Conservation (phyloP, 2,888 invertebrate genomes). For the Rotaria sp. region DNA sequence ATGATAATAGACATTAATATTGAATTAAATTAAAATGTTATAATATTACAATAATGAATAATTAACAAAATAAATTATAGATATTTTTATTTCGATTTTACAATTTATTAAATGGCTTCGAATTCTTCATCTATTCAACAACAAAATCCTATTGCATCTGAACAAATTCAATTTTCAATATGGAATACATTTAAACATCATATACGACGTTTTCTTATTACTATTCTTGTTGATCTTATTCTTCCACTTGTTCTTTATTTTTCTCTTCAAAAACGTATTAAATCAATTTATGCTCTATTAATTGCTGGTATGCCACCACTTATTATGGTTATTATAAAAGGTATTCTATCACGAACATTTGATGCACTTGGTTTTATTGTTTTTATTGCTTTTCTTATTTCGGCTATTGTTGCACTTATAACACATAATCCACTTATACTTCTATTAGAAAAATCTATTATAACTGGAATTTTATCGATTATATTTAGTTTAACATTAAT, state of each 20-base stretch:
- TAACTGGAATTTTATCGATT: neutral
- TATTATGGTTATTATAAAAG: conserved; percentile 14
- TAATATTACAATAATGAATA: no score
- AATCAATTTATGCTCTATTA: neutral
- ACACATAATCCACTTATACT: neutral
- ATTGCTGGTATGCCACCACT: neutral
- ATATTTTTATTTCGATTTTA: no score
- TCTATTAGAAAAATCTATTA: neutral
- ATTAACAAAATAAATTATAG: no score
- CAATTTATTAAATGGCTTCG: no score
- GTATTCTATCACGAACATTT: neutral
- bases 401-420: neutral
- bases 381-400: neutral
- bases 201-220: neutral
- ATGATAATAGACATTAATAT: no score
- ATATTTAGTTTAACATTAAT: neutral
- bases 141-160: no score
- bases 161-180: neutral
- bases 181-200: conserved; percentile 7
- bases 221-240: neutral
- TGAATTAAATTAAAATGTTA: no score
- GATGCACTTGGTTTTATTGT: conserved; percentile 7
- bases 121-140: no score
- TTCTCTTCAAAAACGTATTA: neutral
- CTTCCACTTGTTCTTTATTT: neutral